A percentile compares a stretch with the other conserved stretches of the same genome.
Conservation (phyloP, 2,113 vertebrate genomes). For the Pipa parva region DNA sequence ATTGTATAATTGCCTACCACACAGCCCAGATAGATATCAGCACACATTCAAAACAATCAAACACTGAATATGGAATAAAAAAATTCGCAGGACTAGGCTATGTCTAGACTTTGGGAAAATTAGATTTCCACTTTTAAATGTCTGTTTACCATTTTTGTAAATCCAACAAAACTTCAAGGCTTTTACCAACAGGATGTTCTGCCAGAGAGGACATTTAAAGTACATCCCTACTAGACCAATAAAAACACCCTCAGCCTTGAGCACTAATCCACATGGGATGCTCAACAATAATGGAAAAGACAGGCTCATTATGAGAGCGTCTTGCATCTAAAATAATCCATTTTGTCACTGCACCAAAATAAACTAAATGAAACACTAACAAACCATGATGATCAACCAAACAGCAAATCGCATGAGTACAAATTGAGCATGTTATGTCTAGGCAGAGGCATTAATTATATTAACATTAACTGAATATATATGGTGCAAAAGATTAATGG, state of each 20-base stretch:
- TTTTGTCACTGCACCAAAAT: background rate
- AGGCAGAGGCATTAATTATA: too few relatives aligned
- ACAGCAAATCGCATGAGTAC: background rate
- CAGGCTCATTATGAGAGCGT: background rate
- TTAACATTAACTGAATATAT: too few relatives aligned
- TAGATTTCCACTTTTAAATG: slow-evolving; percentile 31
- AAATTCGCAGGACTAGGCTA: background rate
- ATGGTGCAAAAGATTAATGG: too few relatives aligned
- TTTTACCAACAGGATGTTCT: slow-evolving; percentile 21
- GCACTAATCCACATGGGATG: background rate
- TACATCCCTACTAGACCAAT: slow-evolving; percentile 5
- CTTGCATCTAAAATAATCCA: background rate
- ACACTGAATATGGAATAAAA: background rate
- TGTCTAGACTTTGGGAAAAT: slow-evolving; percentile 37
- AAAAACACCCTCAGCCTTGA: background rate
- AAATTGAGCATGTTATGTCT: background rate
- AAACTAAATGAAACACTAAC: background rate
- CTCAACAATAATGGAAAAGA: background rate
- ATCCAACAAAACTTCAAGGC: background rate
- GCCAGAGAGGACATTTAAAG: slow-evolving; percentile 13
- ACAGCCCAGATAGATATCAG: too few relatives aligned
- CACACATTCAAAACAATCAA: too few relatives aligned
- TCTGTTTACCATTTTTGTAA: slow-evolving; percentile 15
- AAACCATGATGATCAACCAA: background rate
- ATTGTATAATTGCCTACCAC: too few relatives aligned